A percentile compares a stretch with the other conserved stretches of the same genome.
Evolutionary conservation across 1,140 invertebrate genomes (phyloP).

Genomic region (Zaprionus davidi): DNA sequence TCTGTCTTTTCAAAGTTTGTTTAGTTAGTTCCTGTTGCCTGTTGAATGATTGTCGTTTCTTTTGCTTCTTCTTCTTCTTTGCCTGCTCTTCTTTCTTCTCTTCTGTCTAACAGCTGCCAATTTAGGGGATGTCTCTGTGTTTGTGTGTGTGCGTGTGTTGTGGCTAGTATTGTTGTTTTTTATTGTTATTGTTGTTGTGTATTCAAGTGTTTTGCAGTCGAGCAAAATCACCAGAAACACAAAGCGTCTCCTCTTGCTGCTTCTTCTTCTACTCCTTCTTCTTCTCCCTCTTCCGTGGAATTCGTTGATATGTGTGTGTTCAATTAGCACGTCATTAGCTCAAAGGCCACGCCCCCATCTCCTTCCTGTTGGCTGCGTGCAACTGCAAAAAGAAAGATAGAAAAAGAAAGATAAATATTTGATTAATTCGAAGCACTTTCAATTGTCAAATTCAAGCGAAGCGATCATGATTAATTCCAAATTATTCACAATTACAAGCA

Average conservation of each 20-base stretch:
- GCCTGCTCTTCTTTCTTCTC: neutral
- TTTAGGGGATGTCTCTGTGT: neutral
- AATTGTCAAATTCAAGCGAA: constrained; percentile 1
- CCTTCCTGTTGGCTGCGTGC: constrained; percentile 52
- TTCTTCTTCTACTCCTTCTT: neutral
- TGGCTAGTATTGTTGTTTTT: constrained; percentile 32
- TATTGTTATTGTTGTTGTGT: constrained; percentile 11
- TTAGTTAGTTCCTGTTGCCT: constrained; percentile 12
- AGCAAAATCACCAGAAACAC: constrained; percentile 45
- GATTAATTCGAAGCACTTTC: constrained; percentile 4
- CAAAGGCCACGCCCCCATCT: constrained; percentile 59
- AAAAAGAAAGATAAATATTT: neutral
- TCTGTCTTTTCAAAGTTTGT: constrained; percentile 1
- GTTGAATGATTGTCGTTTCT: constrained; percentile 26
- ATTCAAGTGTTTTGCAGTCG: constrained; percentile 47
- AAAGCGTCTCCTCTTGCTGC: constrained; percentile 22
- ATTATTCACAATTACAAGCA: constrained; percentile 2
- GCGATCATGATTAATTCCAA: constrained; percentile 3
- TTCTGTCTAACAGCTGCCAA: constrained; percentile 23
- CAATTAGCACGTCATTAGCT: constrained; percentile 63
- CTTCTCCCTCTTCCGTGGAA: constrained; percentile 36
- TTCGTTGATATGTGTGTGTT: constrained; percentile 80
- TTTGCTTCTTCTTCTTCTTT: neutral
- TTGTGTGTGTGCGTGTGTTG: constrained; percentile 6
- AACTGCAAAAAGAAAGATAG: constrained; percentile 42